Evolutionary conservation across 2,888 invertebrate genomes (phyloP), one percentile per base, ranked within the genome.

Genomic region (Heterodera filipjevi): DNA sequence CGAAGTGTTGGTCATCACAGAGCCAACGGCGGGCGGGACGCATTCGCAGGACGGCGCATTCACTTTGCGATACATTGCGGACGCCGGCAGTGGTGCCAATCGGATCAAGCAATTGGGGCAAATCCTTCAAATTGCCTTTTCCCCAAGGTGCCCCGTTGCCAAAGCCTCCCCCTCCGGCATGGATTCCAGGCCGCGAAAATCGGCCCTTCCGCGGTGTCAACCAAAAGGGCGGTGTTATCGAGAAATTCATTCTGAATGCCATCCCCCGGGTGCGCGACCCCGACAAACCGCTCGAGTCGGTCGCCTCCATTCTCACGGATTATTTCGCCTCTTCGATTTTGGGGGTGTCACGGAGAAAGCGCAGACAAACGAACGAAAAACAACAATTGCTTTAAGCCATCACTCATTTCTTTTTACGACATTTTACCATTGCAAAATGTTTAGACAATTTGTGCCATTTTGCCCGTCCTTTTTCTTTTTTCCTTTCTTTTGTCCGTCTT

Each of bases 241-340:
- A 87, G 79, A 87, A 88, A 81, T 87, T 87, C 83, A 87, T 87
- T 46, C 82, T 87, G 68, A 87, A 88, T 74, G 85, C 85, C 35
- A 83, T 87, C 35, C 87, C 87, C 12, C 84, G 84, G 75, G 84
- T 87, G 35, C 78, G 86, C 33, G 84, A 84, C 66, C 85, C 84
- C 33, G 74, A 77, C 53, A 75, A 71, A 49, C 84, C 84, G 39
- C 83, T 81, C 35, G 84, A 84, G 68, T 79, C 81, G 46, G 80
- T 84, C 53, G 59, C 84, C 30, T 85, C 85, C 53, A 84, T 84
- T 73, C 64, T 84, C 70, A 84, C 84, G 30, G 84, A 84, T 76
- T 84, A 84, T 77, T 77, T 84, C 39, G 84, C 85, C 27, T 84
- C 84, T 39, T 84, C 85, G 14, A 53, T 84, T 32, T 78, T 84